Evolutionary conservation across 2,888 invertebrate species (phyloP).

Genomic region (Calameuta pallipes): DNA sequence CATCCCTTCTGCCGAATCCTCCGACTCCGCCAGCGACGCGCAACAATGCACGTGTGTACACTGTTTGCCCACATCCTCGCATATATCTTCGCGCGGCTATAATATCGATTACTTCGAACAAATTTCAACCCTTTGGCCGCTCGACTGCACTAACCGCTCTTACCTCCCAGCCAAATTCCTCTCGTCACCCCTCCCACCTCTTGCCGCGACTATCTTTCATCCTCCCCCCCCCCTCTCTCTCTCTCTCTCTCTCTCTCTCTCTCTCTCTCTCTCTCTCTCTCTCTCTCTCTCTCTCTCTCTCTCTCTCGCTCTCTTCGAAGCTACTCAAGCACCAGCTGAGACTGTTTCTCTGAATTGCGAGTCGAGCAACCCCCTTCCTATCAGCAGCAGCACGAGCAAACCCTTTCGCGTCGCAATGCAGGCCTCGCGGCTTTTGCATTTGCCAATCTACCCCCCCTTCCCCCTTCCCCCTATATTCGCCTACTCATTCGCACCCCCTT

Average conservation of each 20-base stretch:
- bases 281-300: neutral
- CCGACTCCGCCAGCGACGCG: conserved; percentile 33
- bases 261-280: neutral
- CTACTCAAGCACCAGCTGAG: no score
- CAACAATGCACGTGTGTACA: conserved; percentile 56
- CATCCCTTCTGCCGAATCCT: conserved; percentile 23
- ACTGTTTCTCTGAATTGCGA: neutral
- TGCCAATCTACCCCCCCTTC: neutral
- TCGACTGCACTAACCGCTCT: conserved; percentile 27
- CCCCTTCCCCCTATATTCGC: neutral
- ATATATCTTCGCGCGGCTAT: conserved; percentile 53
- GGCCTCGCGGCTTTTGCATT: conserved; percentile 22
- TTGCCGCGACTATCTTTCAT: neutral
- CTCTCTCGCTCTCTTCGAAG: no score
- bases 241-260: neutral
- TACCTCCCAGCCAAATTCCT: conserved; percentile 17
- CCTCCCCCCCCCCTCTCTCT: conserved; percentile 9
- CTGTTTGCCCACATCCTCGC: conserved; percentile 58
- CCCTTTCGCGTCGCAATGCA: conserved; percentile 38
- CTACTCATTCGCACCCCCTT: neutral
- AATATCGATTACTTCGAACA: conserved; percentile 59
- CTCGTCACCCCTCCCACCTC: neutral
- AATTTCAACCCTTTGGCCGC: conserved; percentile 41
- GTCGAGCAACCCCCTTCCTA: neutral
- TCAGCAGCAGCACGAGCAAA: neutral